A percentile compares a stretch with the other conserved stretches of the same genome.
Conservation (phyloP, 2,888 invertebrate genomes). For the Linnaemya vulpina region DNA sequence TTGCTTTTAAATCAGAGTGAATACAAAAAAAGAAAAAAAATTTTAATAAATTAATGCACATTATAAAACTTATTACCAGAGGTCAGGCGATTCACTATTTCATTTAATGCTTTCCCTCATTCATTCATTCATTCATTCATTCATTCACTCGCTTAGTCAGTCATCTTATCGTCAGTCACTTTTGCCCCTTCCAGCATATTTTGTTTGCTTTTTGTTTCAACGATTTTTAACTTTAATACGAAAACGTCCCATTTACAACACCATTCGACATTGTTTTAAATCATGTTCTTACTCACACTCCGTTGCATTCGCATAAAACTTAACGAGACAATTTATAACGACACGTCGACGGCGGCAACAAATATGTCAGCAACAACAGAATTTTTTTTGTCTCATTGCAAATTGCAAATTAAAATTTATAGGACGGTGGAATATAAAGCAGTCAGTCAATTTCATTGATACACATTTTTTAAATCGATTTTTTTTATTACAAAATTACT, state of each 20-base stretch:
- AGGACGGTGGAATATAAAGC: background rate
- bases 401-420: background rate
- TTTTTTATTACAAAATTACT: no score
- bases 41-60: conserved; percentile 24
- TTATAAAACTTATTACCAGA: conserved; percentile 61
- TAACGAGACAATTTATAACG: conserved; percentile 22
- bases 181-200: background rate
- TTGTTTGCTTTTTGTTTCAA: conserved; percentile 29
- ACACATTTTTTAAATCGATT: no score
- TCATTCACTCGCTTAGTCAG: conserved; percentile 2
- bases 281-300: conserved; percentile 33
- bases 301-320: conserved; percentile 35
- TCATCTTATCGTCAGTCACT: no score
- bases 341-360: conserved; percentile 21
- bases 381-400: background rate
- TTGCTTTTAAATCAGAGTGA: background rate
- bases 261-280: conserved; percentile 51
- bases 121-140: conserved; percentile 6
- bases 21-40: background rate
- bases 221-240: conserved; percentile 57
- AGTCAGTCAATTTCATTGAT: no score
- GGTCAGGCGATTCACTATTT: conserved; percentile 61
- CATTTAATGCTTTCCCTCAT: conserved; percentile 13
- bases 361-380: background rate
- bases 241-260: conserved; percentile 56